Percentiles rank a stretch among this genome's conserved stretches.
Evolutionary conservation across 1,140 invertebrate genomes (phyloP).

Genomic region (Solenopsis invicta): DNA sequence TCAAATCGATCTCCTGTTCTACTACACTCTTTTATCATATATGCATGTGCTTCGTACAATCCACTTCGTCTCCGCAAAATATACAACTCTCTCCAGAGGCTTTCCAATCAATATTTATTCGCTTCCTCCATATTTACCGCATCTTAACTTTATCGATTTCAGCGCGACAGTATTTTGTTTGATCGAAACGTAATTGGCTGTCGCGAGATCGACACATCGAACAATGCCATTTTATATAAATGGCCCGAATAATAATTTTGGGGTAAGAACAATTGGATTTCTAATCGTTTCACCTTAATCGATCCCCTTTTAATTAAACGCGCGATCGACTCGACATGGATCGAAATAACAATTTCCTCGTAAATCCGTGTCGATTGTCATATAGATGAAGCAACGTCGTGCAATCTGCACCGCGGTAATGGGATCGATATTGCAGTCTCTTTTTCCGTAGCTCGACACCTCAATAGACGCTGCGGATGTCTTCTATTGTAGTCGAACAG

Average conservation of each 20-base stretch:
- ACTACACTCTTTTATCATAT: too few relatives aligned
- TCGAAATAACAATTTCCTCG: neutral
- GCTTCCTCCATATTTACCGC: too few relatives aligned
- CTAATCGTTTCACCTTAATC: neutral
- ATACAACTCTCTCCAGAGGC: too few relatives aligned
- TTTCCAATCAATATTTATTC: too few relatives aligned
- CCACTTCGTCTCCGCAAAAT: too few relatives aligned
- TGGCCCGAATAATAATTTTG: neutral
- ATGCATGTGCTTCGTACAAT: too few relatives aligned
- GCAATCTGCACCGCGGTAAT: conserved; percentile 7
- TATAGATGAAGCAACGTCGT: conserved; percentile 17
- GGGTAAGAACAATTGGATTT: neutral
- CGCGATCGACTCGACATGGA: neutral
- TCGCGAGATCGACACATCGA: neutral
- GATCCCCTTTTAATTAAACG: neutral
- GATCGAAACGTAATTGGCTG: neutral
- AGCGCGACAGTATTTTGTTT: neutral
- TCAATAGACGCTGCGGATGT: conserved; percentile 26
- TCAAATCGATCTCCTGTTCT: too few relatives aligned
- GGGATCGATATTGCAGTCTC: conserved; percentile 11
- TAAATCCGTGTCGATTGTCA: conserved; percentile 4
- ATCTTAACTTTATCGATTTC: too few relatives aligned
- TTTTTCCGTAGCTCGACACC: neutral
- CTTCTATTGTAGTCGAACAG: conserved; percentile 45
- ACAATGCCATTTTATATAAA: neutral